Evolutionary conservation across 2,888 invertebrate genomes (phyloP).

Genomic region (Apocheima hispidaria): DNA sequence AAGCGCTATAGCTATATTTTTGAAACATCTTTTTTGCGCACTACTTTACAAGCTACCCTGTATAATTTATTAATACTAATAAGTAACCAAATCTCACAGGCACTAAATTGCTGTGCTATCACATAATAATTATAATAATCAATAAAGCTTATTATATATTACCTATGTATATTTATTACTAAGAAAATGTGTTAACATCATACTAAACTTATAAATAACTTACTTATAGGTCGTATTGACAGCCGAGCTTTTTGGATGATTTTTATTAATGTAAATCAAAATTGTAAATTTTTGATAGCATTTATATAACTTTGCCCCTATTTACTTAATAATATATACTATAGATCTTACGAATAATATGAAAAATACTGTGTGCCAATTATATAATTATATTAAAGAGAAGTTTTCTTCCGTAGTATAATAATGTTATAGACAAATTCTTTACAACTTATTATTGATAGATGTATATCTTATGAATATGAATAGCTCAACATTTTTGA

Average conservation of each 20-base stretch:
- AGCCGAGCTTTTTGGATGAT: constrained; percentile 10
- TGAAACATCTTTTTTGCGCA: too few relatives aligned
- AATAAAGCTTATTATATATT: too few relatives aligned
- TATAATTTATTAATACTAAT: too few relatives aligned
- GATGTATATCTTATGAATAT: constrained; percentile 12
- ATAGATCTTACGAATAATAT: constrained; percentile 2
- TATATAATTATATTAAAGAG: constrained; percentile 9
- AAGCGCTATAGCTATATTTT: too few relatives aligned
- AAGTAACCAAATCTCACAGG: too few relatives aligned
- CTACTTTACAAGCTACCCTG: too few relatives aligned
- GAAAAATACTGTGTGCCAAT: constrained; percentile 16
- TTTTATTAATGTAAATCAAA: not conserved
- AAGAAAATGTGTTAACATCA: not conserved
- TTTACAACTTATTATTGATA: not conserved
- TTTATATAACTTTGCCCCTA: constrained; percentile 7
- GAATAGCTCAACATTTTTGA: constrained; percentile 22
- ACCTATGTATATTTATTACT: too few relatives aligned
- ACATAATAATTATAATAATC: too few relatives aligned
- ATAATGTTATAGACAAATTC: constrained; percentile 1
- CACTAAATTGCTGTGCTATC: too few relatives aligned
- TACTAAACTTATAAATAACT: not conserved
- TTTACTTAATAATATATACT: not conserved
- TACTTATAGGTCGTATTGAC: constrained; percentile 18
- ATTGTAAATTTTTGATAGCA: constrained; percentile 19
- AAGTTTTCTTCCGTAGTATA: constrained; percentile 14